Evolutionary conservation across 2,888 invertebrate genomes (phyloP).

Genomic region (Lasioglossum oenotherae): DNA sequence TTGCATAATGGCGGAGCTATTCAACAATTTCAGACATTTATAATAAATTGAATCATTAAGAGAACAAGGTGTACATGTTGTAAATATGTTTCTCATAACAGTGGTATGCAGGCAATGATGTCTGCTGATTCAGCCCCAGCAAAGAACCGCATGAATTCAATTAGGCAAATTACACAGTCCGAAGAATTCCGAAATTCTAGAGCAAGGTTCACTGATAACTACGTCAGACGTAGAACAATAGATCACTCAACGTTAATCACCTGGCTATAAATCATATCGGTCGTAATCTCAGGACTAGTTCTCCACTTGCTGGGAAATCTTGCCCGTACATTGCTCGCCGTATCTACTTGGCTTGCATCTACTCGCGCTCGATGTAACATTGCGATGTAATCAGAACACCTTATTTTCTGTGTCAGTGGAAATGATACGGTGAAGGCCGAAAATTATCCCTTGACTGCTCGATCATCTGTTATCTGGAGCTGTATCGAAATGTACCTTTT

Average conservation of each 20-base stretch:
- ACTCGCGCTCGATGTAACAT: background rate
- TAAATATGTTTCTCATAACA: background rate
- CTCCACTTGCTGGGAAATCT: background rate
- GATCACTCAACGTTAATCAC: background rate
- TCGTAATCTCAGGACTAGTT: constrained; percentile 1
- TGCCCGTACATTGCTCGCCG: background rate
- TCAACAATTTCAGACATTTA: background rate
- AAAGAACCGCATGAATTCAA: background rate
- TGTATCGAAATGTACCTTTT: background rate
- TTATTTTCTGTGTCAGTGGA: constrained; percentile 7
- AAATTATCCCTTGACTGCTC: background rate
- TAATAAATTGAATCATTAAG: background rate
- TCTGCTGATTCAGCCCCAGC: background rate
- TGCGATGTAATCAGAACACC: constrained; percentile 6
- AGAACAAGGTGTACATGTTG: background rate
- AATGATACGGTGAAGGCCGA: constrained; percentile 5
- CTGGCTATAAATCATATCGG: constrained; percentile 2
- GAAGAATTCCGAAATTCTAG: constrained; percentile 1
- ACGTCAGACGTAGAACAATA: background rate
- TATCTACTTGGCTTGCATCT: background rate
- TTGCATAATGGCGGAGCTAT: background rate
- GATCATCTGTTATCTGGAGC: background rate
- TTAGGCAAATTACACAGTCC: background rate
- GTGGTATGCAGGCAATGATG: background rate
- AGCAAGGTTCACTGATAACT: background rate